Percentiles rank a stretch among this genome's conserved stretches.
These are phyloP conservation scores for Onychostruthus taczanowskii DNA, from an alignment of 2,113 vertebrate species.

Conservation along the genomic window DNA sequence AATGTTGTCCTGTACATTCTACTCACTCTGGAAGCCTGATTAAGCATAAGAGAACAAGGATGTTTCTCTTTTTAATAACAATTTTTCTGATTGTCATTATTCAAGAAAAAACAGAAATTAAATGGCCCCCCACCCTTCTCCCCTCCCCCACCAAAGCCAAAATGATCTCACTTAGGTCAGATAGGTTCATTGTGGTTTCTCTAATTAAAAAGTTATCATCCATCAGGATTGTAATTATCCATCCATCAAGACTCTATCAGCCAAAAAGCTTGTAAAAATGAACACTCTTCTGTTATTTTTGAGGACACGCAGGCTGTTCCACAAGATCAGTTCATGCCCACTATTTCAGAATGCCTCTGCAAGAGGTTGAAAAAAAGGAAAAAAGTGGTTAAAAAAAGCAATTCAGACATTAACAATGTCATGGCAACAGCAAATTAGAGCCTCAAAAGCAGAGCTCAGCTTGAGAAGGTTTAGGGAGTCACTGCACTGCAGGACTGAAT, in stretches of 20 bases:
- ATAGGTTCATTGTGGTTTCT: background rate
- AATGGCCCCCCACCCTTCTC: background rate
- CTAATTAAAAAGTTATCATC: background rate
- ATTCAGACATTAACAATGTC: constrained; percentile 61
- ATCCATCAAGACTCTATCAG: background rate
- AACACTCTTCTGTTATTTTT: background rate
- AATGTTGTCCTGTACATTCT: background rate
- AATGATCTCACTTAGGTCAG: background rate
- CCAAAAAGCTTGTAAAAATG: background rate
- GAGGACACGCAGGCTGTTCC: constrained; percentile 10
- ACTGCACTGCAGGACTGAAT: constrained; percentile 45
- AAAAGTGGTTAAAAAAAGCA: constrained; percentile 44
- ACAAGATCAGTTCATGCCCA: background rate
- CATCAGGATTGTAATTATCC: background rate
- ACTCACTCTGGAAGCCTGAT: background rate
- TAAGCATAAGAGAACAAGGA: background rate
- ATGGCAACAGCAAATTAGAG: constrained; percentile 64
- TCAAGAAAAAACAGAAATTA: background rate
- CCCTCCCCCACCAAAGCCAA: background rate
- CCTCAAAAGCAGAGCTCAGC: constrained; percentile 35
- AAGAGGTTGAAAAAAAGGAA: background rate
- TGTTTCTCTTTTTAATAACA: background rate
- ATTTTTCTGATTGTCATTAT: background rate
- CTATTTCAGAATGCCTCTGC: constrained; percentile 30
- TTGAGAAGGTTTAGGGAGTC: constrained; percentile 51